Percentiles rank a stretch among this genome's conserved stretches.
These are phyloP conservation scores for Lagopus leucura DNA, from an alignment of 2,113 vertebrate genomes.

Conservation along the genomic window DNA sequence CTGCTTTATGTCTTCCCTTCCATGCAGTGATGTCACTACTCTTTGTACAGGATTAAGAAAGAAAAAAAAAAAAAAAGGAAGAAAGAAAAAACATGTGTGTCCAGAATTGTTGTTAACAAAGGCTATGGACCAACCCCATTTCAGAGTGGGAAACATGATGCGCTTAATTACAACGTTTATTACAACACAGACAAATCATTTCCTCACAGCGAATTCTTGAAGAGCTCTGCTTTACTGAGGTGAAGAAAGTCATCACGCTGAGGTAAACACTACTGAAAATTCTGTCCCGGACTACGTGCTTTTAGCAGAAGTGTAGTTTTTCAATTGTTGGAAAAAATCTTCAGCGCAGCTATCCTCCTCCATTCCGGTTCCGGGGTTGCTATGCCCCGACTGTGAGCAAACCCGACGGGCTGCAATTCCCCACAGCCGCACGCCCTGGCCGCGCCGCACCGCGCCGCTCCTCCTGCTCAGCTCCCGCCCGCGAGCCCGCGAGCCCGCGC, in stretches of 20 bases:
- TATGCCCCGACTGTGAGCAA: no score
- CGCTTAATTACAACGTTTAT: not conserved
- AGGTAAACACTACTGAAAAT: not conserved
- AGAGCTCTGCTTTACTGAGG: not conserved
- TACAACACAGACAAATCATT: rapidly evolving
- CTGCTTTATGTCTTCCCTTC: not conserved
- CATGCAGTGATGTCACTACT: no score
- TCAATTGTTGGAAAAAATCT: rapidly evolving
- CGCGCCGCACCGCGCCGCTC: no score
- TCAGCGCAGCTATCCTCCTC: rapidly evolving
- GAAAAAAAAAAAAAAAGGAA: not conserved
- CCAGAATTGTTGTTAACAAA: rapidly evolving
- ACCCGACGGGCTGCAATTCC: no score
- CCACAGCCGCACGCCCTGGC: not conserved
- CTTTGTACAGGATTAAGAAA: not conserved
- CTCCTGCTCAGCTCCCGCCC: no score
- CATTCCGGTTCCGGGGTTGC: no score
- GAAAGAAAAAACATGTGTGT: not conserved
- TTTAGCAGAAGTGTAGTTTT: not conserved
- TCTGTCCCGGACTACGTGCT: rapidly evolving
- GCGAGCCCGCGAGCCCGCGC: no score
- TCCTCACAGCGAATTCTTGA: not conserved
- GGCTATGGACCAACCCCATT: not conserved
- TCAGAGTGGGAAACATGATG: rapidly evolving
- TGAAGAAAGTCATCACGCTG: rapidly evolving